Conservation (phyloP, 2,113 vertebrate species). For the Barnardius zonarius region DNA sequence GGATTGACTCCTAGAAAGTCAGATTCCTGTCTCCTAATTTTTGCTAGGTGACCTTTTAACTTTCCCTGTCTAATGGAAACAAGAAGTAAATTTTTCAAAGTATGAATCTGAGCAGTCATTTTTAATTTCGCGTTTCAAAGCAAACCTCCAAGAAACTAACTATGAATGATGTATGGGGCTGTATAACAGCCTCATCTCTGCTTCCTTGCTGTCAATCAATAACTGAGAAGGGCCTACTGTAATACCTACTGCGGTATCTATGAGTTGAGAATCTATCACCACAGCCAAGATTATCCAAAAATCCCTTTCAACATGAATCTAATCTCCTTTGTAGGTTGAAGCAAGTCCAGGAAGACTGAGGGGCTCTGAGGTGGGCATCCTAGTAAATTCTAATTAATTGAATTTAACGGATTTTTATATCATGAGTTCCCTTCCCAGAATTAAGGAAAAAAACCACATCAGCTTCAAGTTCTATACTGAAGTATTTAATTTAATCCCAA, state of each 20-base stretch:
- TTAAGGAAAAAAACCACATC: background rate
- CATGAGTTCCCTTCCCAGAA: background rate
- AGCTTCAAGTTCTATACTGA: background rate
- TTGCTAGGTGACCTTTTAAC: background rate
- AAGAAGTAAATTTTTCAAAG: background rate
- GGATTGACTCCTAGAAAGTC: background rate
- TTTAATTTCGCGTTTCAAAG: background rate
- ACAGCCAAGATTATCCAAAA: background rate
- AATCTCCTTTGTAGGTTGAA: background rate
- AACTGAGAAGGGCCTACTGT: background rate
- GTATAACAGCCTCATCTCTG: background rate
- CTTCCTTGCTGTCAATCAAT: background rate
- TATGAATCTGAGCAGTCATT: background rate
- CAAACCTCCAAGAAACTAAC: background rate
- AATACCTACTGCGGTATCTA: background rate
- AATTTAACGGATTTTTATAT: background rate
- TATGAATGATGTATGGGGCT: background rate
- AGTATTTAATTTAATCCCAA: background rate
- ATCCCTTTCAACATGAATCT: background rate
- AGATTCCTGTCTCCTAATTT: background rate
- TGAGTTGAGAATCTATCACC: background rate
- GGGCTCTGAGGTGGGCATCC: background rate
- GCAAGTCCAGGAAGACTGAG: background rate
- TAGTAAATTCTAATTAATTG: background rate
- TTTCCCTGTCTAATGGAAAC: background rate